These are phyloP conservation scores for Chrysolina haemoptera DNA, from an alignment of 2,888 invertebrate genomes.

Conservation along the genomic window DNA sequence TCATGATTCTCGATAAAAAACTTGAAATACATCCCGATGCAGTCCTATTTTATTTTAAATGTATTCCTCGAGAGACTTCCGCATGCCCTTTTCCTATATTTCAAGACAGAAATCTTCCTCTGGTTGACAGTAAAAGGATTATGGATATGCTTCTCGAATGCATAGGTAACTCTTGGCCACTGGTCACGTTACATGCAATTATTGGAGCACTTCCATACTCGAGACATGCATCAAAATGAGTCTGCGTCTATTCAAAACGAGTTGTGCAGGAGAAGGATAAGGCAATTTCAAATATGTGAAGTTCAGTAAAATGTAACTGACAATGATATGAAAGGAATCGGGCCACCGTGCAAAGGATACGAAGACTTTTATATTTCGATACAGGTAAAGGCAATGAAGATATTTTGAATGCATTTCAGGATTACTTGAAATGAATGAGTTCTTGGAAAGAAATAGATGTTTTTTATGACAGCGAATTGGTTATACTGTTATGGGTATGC, in stretches of 20 bases:
- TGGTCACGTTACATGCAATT: background rate
- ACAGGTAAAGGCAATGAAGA: no score
- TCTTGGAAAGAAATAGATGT: no score
- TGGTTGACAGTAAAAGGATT: background rate
- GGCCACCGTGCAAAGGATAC: background rate
- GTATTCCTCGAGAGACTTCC: background rate
- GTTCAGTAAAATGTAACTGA: background rate
- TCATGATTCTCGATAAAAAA: background rate
- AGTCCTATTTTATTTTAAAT: background rate
- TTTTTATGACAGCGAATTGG: no score
- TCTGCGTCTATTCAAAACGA: background rate
- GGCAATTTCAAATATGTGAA: background rate
- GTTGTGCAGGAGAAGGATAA: background rate
- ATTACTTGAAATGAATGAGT: no score
- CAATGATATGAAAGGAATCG: background rate
- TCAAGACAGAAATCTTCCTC: background rate
- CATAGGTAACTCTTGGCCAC: constrained; percentile 16
- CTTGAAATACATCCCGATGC: background rate
- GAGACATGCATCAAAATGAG: background rate
- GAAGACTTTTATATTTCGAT: no score
- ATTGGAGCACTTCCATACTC: background rate
- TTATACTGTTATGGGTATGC: no score
- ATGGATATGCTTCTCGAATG: background rate
- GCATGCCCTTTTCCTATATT: background rate
- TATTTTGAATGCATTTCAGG: no score